Evolutionary conservation across 1,140 invertebrate genomes (phyloP), one percentile per base, ranked within the genome.

Genomic region (Trialeurodes vaporariorum): DNA sequence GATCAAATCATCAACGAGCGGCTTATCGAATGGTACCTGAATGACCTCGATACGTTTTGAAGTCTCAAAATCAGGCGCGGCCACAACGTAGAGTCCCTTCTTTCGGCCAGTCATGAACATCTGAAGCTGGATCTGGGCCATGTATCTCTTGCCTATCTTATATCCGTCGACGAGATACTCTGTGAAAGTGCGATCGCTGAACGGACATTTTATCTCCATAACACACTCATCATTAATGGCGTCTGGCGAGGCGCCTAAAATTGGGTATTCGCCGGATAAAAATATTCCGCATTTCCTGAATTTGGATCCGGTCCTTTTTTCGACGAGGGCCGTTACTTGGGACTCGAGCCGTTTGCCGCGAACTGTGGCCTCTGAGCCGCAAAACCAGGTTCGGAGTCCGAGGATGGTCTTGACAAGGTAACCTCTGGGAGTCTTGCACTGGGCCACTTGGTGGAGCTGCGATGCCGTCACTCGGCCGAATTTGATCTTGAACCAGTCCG

Each of bases 391-490:
- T 9, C 17, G 5, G 34, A 49, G 34, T 17, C 34, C 34, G 17
- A 49, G 5, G 34, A 49, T 49, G 34, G 5, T 49, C 34, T 49
- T 49, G 34, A 17, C 17, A 5, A 78, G 70, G 25, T 68, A 61
- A 27, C 76, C 77, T 70, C 76, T 66, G 34, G 25, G 26, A 49
- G 73, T 78, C 71, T 73, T 70, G 67, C 76, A 79, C 12, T 74
- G 65, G 27, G 72, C 70, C n/a, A 70, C 74, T 73, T 78, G 75
- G 71, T 79, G 72, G 2, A 76, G 1, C 69, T 75, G 77, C 2
- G 78, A 79, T 58, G 77, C 77, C 27, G 78, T 80, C 12, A 80
- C 71, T 69, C 77, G 63, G 21, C 74, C 77, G 71, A 76, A 76
- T n/a, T 76, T 59, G 22, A 79, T 64, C 68, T 74, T 70, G 74